Evolutionary conservation across 2,888 invertebrate species (phyloP).

Genomic region (Junonia oenone): DNA sequence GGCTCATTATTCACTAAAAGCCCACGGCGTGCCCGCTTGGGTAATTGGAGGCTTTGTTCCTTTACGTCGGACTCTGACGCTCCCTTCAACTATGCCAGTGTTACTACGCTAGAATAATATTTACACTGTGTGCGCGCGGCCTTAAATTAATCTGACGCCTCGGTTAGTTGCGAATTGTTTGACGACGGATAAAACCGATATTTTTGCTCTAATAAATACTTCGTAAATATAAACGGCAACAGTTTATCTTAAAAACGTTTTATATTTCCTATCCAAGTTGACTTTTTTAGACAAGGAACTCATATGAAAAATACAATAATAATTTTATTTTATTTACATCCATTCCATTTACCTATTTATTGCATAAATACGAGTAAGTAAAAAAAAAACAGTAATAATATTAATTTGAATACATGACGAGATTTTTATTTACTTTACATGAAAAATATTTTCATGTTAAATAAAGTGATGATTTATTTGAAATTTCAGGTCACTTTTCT

Average conservation of each 20-base stretch:
- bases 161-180: slow-evolving; percentile 56
- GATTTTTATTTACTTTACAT: too few relatives aligned
- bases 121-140: slow-evolving; percentile 60
- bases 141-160: slow-evolving; percentile 66
- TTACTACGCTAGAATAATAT: slow-evolving; percentile 59
- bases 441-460: too few relatives aligned
- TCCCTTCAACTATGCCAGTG: slow-evolving; percentile 54
- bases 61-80: slow-evolving; percentile 68
- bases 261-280: not conserved
- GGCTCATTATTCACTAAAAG: slow-evolving; percentile 78
- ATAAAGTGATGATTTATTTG: not conserved
- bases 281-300: not conserved
- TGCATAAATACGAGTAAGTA: too few relatives aligned
- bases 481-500: slow-evolving; percentile 38
- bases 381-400: too few relatives aligned
- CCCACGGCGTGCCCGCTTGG: slow-evolving; percentile 72
- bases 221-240: slow-evolving; percentile 1
- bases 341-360: too few relatives aligned
- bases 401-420: too few relatives aligned
- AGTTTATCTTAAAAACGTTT: not conserved
- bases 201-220: slow-evolving; percentile 39
- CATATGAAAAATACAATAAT: too few relatives aligned
- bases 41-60: slow-evolving; percentile 77
- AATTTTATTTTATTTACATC: too few relatives aligned
- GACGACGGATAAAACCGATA: slow-evolving; percentile 50